These are phyloP conservation scores for Nicator chloris DNA, from an alignment of 2,113 vertebrate genomes.

Conservation along the genomic window DNA sequence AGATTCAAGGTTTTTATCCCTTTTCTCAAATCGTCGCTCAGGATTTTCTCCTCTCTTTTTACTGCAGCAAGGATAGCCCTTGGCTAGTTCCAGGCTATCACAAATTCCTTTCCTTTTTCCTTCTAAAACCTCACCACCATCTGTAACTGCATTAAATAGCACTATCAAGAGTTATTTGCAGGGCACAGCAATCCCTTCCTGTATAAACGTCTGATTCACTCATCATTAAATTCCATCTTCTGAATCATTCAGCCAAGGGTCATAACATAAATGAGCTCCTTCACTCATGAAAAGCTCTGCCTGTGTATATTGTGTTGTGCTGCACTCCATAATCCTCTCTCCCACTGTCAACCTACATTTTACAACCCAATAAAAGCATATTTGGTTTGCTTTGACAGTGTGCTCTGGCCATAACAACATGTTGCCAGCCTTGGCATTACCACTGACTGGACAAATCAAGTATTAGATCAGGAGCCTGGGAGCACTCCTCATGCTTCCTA, in stretches of 20 bases:
- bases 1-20: not conserved
- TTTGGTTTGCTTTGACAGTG: not conserved
- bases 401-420: fast-evolving
- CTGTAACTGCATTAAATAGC: not conserved
- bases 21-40: not conserved
- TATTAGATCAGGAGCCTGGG: not conserved
- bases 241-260: not conserved
- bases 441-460: not conserved
- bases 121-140: not conserved
- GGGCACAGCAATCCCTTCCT: not conserved
- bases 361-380: not conserved
- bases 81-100: not conserved
- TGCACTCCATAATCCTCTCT: not conserved
- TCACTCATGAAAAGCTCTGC: not conserved
- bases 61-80: not conserved
- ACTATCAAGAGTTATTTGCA: not conserved
- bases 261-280: not conserved
- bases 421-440: not conserved
- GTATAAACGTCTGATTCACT: not conserved
- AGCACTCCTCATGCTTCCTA: not conserved
- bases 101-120: not conserved
- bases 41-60: not conserved
- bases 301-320: not conserved
- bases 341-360: not conserved
- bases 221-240: not conserved